Base-by-base conservation (phyloP, 2,888 invertebrate species). In the Latrodectus hesperus region DNA sequence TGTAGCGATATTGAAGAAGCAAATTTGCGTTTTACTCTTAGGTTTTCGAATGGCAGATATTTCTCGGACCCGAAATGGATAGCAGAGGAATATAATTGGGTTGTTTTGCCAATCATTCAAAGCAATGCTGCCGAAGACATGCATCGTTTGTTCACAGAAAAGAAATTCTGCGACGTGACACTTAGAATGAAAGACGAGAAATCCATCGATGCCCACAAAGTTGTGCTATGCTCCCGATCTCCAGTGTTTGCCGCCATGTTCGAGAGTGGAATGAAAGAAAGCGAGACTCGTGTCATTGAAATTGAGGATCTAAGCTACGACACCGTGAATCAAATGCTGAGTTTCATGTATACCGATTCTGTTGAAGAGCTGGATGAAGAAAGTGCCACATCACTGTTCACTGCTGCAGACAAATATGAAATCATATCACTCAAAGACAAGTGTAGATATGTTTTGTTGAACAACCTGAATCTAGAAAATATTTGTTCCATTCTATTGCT, bases 231-330 rank as follows among this genome's bases (percentile, higher is more conserved):
- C 3, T 26, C 75, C 17, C 26, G 49, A 10, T 75, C 75, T 64
- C 60, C 75, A 14, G 16, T 38, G 0, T 75, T 75, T 49, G 26
- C 16, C 55, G 75, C 64, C 9, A 75, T 75, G 49, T n/a, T 60
- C 11, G 16, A 9, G 5, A 55, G 38, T 12, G 26, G 3, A 16
- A 16, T 10, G 11, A 38, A 49, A 9, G 38, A 60, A n/a, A 64
- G 9, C 11, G 14, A 3, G 10, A 12, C 53, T n/a, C n/a, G 38
- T 10, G 26, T 16, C 3, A 49, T 49, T 12, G 14, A 75, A 6
- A 64, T 73, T 12, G n/a, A 26, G 8, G 75, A 74, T 14, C 14
- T 74, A 3, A 26, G 55, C n/a, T 22, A n/a, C 5, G 53, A 73
- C 11, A 53, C 26, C 1, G 14, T 60, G 38, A 53, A 49, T 10